A percentile compares a stretch with the other conserved stretches of the same genome.
phyloP scores from a whole-genome alignment of 2,113 vertebrate genomes.

The Zosterops japonicus region DNA sequence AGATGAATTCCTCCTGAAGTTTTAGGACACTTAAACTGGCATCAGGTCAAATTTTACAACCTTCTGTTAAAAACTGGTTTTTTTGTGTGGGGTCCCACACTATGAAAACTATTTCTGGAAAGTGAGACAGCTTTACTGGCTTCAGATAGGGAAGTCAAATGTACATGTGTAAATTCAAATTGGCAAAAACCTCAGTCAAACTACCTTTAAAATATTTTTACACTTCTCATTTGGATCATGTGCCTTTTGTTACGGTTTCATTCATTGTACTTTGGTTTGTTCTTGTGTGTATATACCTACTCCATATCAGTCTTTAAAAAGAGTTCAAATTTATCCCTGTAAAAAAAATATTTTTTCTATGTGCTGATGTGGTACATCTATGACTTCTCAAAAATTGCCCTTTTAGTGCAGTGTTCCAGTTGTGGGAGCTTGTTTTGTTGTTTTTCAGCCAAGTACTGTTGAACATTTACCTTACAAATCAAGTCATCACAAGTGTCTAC shows the following conservation, averaged over 20 bases:
- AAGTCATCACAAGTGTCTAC: not conserved
- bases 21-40: not conserved
- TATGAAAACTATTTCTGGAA: slow-evolving; percentile 20
- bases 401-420: not conserved
- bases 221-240: slow-evolving; percentile 20
- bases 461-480: not conserved
- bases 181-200: not conserved
- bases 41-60: not conserved
- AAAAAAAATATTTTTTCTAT: not conserved
- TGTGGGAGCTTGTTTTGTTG: not conserved
- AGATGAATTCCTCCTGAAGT: not conserved
- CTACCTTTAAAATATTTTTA: not conserved
- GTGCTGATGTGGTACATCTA: not conserved
- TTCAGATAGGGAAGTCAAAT: not conserved
- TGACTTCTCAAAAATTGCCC: not conserved
- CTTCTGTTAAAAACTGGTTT: not conserved
- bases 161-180: not conserved
- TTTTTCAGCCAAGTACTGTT: slow-evolving; percentile 1
- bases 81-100: not conserved
- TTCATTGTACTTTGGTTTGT: not conserved
- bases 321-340: not conserved
- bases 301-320: not conserved
- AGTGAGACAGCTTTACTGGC: not conserved
- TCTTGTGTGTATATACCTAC: not conserved
- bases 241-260: slow-evolving; percentile 30